phyloP scores from a whole-genome alignment of 2,888 invertebrate genomes.

The Stenotaenia linearis region DNA sequence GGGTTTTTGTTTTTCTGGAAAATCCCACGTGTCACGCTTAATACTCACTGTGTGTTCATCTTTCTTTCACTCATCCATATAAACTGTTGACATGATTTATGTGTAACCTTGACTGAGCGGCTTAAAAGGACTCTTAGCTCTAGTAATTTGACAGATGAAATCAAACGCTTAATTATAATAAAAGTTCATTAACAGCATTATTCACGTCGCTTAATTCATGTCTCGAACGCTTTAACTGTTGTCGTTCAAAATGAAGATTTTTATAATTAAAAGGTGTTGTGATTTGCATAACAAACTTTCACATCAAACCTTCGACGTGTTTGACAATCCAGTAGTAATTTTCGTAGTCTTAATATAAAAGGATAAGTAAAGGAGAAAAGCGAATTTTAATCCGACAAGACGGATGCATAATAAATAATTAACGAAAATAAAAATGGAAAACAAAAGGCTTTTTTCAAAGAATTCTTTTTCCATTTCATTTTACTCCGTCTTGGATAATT shows the following conservation, averaged over 20 bases:
- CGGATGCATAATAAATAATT: too few relatives aligned
- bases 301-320: too few relatives aligned
- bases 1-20: background rate
- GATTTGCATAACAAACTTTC: too few relatives aligned
- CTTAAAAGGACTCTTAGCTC: background rate
- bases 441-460: too few relatives aligned
- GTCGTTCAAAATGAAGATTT: background rate
- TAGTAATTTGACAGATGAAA: background rate
- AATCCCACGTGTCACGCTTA: background rate
- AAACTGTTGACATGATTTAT: slow-evolving; percentile 3
- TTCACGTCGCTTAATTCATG: too few relatives aligned
- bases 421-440: too few relatives aligned
- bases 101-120: background rate
- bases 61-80: background rate
- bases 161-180: slow-evolving; percentile 3
- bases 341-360: too few relatives aligned
- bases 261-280: background rate
- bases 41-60: background rate
- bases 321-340: too few relatives aligned
- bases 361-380: too few relatives aligned
- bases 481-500: too few relatives aligned
- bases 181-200: background rate
- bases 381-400: too few relatives aligned
- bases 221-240: background rate
- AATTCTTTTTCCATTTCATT: background rate